Conservation (phyloP, 64 coral and sea anemone species). For the Montipora capricornis region DNA sequence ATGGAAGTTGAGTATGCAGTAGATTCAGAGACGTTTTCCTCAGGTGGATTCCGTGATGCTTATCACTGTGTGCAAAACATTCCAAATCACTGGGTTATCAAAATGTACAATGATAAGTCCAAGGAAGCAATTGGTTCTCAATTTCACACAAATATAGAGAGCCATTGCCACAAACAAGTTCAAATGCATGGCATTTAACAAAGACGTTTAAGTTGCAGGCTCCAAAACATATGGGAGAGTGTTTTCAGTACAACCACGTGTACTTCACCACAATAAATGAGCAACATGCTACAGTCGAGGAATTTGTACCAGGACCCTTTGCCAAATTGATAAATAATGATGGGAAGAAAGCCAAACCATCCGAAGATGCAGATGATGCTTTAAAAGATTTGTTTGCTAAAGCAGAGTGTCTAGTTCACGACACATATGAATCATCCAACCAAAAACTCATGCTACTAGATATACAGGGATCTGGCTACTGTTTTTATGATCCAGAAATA, state of each 20-base stretch:
- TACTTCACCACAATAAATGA: constrained; percentile 70
- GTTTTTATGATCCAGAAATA: constrained; percentile 29
- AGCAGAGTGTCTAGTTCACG: constrained; percentile 53
- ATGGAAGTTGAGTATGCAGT: no score
- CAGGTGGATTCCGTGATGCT: no score
- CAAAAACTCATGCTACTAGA: constrained; percentile 51
- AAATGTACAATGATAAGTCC: constrained; percentile 79
- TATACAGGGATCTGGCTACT: constrained; percentile 44
- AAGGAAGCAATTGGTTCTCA: constrained; percentile 49
- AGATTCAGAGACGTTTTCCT: no score
- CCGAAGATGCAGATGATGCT: constrained; percentile 23
- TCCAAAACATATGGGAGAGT: constrained; percentile 63
- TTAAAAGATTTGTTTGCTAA: constrained; percentile 60
- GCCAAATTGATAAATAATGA: constrained; percentile 82
- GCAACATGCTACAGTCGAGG: constrained; percentile 81
- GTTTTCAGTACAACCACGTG: constrained; percentile 83
- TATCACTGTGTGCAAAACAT: background rate
- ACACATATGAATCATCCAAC: constrained; percentile 13
- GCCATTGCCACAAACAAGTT: constrained; percentile 79
- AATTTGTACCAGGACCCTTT: constrained; percentile 80
- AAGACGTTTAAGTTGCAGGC: constrained; percentile 68
- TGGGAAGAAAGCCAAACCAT: constrained; percentile 40
- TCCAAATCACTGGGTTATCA: constrained; percentile 73
- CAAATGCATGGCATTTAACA: constrained; percentile 83
- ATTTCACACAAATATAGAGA: constrained; percentile 72